Conservation (phyloP, 2,888 invertebrate genomes). For the Hecatera dysodea region DNA sequence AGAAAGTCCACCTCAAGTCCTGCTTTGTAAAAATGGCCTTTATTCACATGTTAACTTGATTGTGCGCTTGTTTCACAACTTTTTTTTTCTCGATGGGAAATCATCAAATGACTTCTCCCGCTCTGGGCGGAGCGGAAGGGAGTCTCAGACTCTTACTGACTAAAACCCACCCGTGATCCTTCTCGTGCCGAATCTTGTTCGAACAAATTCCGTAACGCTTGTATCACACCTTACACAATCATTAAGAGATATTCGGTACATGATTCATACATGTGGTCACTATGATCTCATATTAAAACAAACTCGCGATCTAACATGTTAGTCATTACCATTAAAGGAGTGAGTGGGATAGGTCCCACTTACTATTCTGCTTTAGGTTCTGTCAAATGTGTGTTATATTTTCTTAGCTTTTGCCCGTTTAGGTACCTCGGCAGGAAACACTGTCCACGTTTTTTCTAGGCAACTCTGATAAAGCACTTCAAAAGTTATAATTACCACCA, state of each 20-base stretch:
- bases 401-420: not conserved
- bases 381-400: not conserved
- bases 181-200: too few relatives aligned
- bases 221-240: constrained; percentile 25
- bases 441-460: not conserved
- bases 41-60: not conserved
- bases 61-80: constrained; percentile 1
- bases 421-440: too few relatives aligned
- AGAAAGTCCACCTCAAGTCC: too few relatives aligned
- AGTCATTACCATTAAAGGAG: not conserved
- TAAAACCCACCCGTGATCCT: too few relatives aligned
- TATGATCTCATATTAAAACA: constrained; percentile 37
- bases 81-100: too few relatives aligned
- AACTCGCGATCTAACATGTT: constrained; percentile 17
- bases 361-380: not conserved
- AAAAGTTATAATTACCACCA: not conserved
- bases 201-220: too few relatives aligned
- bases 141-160: too few relatives aligned
- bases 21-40: not conserved
- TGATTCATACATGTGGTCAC: constrained; percentile 44
- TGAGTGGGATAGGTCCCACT: constrained; percentile 12
- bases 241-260: not conserved
- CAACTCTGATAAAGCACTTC: not conserved
- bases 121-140: too few relatives aligned
- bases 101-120: too few relatives aligned